Conservation (phyloP, 2,113 vertebrate species). For the Sylvia atricapilla region DNA sequence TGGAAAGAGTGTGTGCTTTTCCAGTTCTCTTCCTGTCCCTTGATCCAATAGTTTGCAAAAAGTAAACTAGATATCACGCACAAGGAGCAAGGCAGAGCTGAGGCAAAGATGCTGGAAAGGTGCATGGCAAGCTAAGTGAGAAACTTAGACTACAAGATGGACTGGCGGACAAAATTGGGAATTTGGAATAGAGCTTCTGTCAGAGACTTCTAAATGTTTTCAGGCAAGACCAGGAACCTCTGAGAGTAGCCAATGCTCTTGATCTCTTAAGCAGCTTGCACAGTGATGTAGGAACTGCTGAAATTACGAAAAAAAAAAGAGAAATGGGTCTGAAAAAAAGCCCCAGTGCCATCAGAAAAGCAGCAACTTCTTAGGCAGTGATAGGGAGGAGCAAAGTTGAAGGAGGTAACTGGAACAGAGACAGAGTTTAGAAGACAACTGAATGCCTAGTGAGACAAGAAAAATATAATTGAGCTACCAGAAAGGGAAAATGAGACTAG, state of each 20-base stretch:
- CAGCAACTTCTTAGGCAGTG: background rate
- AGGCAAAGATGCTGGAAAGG: background rate
- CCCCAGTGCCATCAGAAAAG: background rate
- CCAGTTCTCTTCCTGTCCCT: background rate
- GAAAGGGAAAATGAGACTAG: background rate
- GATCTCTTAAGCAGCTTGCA: background rate
- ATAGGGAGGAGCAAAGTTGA: background rate
- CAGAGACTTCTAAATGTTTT: background rate
- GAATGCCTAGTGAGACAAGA: background rate
- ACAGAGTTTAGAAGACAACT: background rate
- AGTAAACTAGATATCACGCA: background rate
- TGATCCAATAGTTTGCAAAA: background rate
- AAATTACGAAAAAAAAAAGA: background rate
- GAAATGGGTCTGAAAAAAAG: background rate
- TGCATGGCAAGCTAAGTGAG: background rate
- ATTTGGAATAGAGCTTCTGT: background rate
- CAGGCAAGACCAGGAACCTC: fast-evolving
- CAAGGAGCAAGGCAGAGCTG: background rate
- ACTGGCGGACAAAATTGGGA: background rate
- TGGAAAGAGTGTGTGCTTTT: background rate
- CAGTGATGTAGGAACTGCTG: background rate
- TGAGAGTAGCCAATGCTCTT: background rate
- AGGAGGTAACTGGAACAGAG: background rate
- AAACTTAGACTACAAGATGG: background rate
- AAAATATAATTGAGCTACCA: background rate